Conservation (phyloP, 2,113 vertebrate genomes). For the Riparia riparia region DNA sequence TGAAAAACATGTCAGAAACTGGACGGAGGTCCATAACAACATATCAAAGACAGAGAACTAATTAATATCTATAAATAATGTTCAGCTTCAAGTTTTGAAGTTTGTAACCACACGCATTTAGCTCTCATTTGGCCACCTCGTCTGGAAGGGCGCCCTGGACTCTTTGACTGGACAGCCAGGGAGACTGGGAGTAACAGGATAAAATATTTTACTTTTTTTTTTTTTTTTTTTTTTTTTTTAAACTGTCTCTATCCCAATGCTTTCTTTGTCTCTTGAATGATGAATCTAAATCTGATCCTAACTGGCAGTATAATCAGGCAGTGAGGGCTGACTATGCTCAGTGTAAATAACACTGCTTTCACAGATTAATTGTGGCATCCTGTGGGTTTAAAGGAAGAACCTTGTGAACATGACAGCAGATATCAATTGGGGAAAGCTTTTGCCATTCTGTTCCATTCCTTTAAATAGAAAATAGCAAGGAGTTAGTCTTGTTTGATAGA, state of each 20-base stretch:
- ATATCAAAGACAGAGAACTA: constrained; percentile 69
- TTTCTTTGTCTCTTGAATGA: background rate
- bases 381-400: background rate
- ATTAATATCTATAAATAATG: constrained; percentile 74
- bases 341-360: background rate
- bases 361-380: background rate
- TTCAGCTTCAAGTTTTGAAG: constrained; percentile 70
- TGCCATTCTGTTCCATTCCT: background rate
- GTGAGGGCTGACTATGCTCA: background rate
- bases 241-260: background rate
- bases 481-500: background rate
- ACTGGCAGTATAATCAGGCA: background rate
- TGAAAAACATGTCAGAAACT: constrained; percentile 65
- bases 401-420: background rate
- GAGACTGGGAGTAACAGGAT: background rate
- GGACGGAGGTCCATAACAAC: constrained; percentile 69
- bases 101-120: constrained; percentile 55
- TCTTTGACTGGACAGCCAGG: constrained; percentile 1
- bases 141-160: constrained; percentile 30
- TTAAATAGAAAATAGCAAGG: background rate
- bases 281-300: background rate
- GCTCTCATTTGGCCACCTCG: constrained; percentile 41
- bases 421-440: background rate
- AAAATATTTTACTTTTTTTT: background rate
- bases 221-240: too few relatives aligned